Evolutionary conservation across 2,113 vertebrate genomes (phyloP).

Genomic region (Meles meles): DNA sequence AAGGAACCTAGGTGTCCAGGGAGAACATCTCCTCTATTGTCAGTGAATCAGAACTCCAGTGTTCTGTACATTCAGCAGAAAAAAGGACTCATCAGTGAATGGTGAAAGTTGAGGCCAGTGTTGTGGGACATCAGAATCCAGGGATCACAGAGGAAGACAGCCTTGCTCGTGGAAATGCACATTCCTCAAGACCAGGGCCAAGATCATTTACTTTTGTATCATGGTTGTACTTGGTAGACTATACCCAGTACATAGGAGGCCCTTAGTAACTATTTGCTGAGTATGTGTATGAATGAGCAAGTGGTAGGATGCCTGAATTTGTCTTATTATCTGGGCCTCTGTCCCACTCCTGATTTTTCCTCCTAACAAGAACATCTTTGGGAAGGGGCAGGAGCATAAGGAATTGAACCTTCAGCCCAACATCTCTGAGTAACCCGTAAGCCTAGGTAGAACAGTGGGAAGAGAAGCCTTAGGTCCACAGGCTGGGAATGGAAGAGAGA

Average conservation of each 20-base stretch:
- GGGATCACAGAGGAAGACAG: neutral
- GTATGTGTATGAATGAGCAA: neutral
- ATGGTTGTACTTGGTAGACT: neutral
- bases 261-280: neutral
- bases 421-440: neutral
- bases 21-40: conserved; percentile 11
- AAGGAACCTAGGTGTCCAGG: conserved; percentile 59
- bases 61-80: conserved; percentile 44
- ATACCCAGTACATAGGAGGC: neutral
- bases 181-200: neutral
- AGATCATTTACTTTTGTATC: neutral
- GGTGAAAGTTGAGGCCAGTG: neutral
- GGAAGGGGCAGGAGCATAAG: neutral
- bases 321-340: neutral
- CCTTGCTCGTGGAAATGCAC: neutral
- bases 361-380: conserved; percentile 13
- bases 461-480: neutral
- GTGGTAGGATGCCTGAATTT: neutral
- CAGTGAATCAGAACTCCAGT: conserved; percentile 42
- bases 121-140: neutral
- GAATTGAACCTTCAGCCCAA: neutral
- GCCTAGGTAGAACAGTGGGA: neutral
- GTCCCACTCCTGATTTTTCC: neutral
- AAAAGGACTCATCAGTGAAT: neutral
- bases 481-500: neutral